Base-by-base conservation (phyloP, 2,888 invertebrate species). In the Plutella xylostella region DNA sequence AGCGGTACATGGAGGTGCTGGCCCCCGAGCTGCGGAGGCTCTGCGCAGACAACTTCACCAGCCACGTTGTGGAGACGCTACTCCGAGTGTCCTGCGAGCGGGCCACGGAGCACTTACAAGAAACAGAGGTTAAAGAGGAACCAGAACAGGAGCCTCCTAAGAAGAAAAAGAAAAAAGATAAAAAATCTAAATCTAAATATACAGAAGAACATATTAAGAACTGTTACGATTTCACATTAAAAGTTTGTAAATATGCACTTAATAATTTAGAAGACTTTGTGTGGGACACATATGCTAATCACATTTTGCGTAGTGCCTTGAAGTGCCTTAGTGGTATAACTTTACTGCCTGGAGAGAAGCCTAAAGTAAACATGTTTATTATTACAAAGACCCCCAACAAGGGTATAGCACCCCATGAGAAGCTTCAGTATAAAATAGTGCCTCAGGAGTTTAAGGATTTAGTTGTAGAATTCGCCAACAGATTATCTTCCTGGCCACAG, bases 261-360 rank as follows among this genome's bases (percentile, higher is more conserved):
- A 95, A 95, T 66, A 95, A 95, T 76, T 76, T 93, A 47, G 94
- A 94, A 64, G 94, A 94, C 60, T 94, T 91, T 58, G 86, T 92
- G 0, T 90, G 89, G 87, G 92, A 94, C 62, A 75, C 78, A 0
- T 92, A 91, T 52, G 93, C 91, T 0, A 93, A 90, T 71, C 91
- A 92, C 58, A 87, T 94, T 4, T 76, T 94, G 51, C 85, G 94
- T 42, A 88, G 90, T 9, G 89, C 88, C 1, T 65, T 93, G n/a
- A 87, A 89, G 61, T 89, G 88, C 56, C 70, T 93, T 0, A 87
- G 89, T 12, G 92, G 92, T 1, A 82, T 92, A 11, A 85, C 88
- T 0, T 73, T 85, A 18, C 55, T 84, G 53, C 63, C 88, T 20
- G 75, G 76, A 51, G 66, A 85, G 60, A 61, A 85, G 62, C 68